Evolutionary conservation across 2,797 vertebrate genomes (phyloP).

Genomic region (Fistularia tabacaria): DNA sequence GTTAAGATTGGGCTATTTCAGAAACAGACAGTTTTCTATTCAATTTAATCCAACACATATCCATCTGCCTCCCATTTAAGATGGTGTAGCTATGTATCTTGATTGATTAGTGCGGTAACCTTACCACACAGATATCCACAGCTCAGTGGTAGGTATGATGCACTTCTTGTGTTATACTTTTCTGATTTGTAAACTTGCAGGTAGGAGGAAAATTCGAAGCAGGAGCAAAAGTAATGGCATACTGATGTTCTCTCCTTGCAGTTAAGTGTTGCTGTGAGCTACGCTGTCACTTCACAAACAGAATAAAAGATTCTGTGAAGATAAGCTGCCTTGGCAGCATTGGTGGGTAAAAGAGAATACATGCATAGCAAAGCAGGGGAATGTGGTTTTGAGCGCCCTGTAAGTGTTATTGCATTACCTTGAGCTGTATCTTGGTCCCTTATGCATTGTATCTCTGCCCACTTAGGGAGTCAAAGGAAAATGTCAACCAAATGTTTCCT

Average conservation of each 20-base stretch:
- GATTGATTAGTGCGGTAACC: too few species aligned
- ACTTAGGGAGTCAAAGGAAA: constrained; percentile 45
- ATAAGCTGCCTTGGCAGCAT: constrained; percentile 20
- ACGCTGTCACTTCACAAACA: constrained; percentile 50
- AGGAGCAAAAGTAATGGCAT: constrained; percentile 5
- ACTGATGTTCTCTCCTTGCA: constrained; percentile 45
- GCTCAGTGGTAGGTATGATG: not conserved
- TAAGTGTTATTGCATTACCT: constrained; percentile 46
- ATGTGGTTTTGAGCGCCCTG: constrained; percentile 24
- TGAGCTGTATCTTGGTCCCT: constrained; percentile 26
- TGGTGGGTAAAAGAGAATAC: constrained; percentile 52
- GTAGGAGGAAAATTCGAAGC: constrained; percentile 4
- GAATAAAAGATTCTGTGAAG: constrained; percentile 46
- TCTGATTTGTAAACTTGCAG: constrained; percentile 24
- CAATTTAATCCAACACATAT: too few species aligned
- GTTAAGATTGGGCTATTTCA: too few species aligned
- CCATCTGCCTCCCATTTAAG: too few species aligned
- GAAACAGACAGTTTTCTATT: too few species aligned
- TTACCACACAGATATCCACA: not conserved
- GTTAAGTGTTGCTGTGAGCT: constrained; percentile 50
- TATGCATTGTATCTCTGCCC: constrained; percentile 11
- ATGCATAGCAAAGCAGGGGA: constrained; percentile 57
- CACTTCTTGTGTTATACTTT: constrained; percentile 40
- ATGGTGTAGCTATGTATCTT: too few species aligned
- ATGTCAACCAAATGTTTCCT: constrained; percentile 55